Conservation (phyloP, 1,140 invertebrate species). For the Vollenhovia emeryi region DNA sequence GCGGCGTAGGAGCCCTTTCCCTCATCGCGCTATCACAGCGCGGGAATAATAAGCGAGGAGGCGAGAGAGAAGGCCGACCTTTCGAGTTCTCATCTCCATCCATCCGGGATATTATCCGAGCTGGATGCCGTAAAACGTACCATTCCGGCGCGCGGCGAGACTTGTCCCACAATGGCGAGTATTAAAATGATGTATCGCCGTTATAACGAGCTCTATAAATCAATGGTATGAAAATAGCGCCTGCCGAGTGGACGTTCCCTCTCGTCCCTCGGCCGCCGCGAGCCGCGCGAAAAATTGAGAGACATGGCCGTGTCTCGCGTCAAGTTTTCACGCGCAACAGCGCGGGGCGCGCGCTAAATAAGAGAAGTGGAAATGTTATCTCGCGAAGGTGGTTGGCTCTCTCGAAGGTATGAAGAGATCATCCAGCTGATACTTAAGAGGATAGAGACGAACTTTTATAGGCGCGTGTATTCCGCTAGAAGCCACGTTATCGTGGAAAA, state of each 20-base stretch:
- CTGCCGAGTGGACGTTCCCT: not conserved
- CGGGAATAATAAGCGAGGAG: slow-evolving; percentile 64
- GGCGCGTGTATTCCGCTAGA: not conserved
- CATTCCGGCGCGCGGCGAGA: slow-evolving; percentile 24
- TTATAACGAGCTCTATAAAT: slow-evolving; percentile 50
- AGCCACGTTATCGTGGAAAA: slow-evolving; percentile 41
- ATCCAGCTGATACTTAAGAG: slow-evolving; percentile 19
- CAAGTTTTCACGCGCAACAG: slow-evolving; percentile 1
- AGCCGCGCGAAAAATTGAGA: not conserved
- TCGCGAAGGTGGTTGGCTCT: slow-evolving; percentile 6
- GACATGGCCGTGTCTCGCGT: not conserved
- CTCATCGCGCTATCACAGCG: slow-evolving; percentile 63
- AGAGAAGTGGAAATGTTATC: not conserved
- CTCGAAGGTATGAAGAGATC: slow-evolving; percentile 31
- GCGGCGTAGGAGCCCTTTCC: slow-evolving; percentile 63
- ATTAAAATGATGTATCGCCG: slow-evolving; percentile 53
- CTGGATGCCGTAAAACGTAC: slow-evolving; percentile 29
- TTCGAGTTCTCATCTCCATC: slow-evolving; percentile 44
- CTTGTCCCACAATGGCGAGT: slow-evolving; percentile 42
- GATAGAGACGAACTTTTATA: not conserved
- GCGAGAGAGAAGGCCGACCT: slow-evolving; percentile 58
- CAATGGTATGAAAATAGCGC: not conserved
- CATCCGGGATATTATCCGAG: slow-evolving; percentile 51
- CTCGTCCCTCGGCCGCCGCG: not conserved
- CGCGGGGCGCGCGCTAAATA: not conserved